These are phyloP conservation scores for Poecilia velifera DNA, from an alignment of 2,797 vertebrate genomes.

Conservation along the genomic window DNA sequence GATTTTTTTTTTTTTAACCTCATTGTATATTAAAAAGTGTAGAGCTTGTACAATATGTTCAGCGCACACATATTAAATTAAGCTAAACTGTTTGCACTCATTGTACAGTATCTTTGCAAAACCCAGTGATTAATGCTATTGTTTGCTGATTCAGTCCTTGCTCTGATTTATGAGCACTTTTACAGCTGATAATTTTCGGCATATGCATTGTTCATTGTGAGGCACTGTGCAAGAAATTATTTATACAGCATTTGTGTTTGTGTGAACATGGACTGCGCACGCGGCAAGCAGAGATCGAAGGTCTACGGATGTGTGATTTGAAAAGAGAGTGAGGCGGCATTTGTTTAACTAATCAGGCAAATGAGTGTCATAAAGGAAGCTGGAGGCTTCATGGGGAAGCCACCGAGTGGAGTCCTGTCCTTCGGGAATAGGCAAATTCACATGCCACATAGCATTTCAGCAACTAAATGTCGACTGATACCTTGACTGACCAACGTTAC, in stretches of 20 bases:
- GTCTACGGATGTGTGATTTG: slow-evolving; percentile 18
- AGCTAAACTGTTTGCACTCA: slow-evolving; percentile 75
- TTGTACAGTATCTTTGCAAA: slow-evolving; percentile 66
- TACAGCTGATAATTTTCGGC: slow-evolving; percentile 68
- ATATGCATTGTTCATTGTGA: slow-evolving; percentile 54
- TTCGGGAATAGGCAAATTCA: slow-evolving; percentile 46
- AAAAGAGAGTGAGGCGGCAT: slow-evolving; percentile 46
- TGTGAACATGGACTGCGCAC: background rate
- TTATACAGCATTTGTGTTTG: slow-evolving; percentile 5
- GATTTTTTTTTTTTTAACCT: slow-evolving; percentile 28
- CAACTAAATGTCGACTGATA: slow-evolving; percentile 80
- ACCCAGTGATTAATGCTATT: slow-evolving; percentile 69
- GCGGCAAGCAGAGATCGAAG: slow-evolving; percentile 24
- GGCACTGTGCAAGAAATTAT: slow-evolving; percentile 20
- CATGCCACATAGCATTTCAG: slow-evolving; percentile 54
- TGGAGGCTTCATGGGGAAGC: slow-evolving; percentile 42
- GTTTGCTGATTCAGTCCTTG: slow-evolving; percentile 65
- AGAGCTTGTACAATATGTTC: slow-evolving; percentile 34
- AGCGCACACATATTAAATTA: slow-evolving; percentile 57
- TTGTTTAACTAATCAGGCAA: slow-evolving; percentile 80
- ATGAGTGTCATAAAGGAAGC: slow-evolving; percentile 70
- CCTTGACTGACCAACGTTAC: slow-evolving; percentile 78
- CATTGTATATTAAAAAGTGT: slow-evolving; percentile 33
- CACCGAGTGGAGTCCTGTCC: slow-evolving; percentile 31
- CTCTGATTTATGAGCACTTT: slow-evolving; percentile 75